A percentile compares a stretch with the other conserved stretches of the same genome.
Conservation (phyloP, 2,888 invertebrate genomes). For the Macrophya alboannulata region DNA sequence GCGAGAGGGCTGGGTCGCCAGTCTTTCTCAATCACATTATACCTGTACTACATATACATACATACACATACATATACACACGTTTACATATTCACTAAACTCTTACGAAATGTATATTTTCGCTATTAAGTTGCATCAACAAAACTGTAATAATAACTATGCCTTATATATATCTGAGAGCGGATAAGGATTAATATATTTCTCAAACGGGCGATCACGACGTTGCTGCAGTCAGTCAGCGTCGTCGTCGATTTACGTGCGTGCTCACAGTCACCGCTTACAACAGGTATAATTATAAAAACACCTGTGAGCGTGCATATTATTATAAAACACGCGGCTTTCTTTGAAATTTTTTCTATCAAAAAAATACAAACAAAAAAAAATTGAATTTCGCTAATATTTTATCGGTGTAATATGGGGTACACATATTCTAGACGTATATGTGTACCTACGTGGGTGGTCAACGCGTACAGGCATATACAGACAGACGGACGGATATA, state of each 20-base stretch:
- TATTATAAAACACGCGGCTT: neutral
- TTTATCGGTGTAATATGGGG: too few species aligned
- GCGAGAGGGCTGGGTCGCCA: neutral
- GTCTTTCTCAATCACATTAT: constrained; percentile 1
- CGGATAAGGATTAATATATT: neutral
- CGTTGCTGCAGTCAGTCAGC: too few species aligned
- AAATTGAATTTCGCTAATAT: neutral
- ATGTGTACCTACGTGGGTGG: neutral
- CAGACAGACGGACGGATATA: neutral
- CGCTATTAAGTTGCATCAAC: constrained; percentile 8
- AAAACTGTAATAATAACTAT: neutral
- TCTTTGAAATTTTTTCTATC: neutral
- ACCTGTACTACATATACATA: neutral
- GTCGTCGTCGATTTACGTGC: neutral
- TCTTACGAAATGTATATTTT: constrained; percentile 1
- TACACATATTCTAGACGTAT: too few species aligned
- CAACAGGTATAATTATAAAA: neutral
- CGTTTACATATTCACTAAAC: neutral
- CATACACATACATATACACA: neutral
- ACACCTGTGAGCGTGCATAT: constrained; percentile 1
- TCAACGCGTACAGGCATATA: neutral
- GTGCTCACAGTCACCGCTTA: neutral
- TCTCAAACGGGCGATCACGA: neutral
- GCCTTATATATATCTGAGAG: neutral
- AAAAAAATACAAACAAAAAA: neutral